Conservation (phyloP, 2,888 invertebrate genomes). For the Apeira syringaria region DNA sequence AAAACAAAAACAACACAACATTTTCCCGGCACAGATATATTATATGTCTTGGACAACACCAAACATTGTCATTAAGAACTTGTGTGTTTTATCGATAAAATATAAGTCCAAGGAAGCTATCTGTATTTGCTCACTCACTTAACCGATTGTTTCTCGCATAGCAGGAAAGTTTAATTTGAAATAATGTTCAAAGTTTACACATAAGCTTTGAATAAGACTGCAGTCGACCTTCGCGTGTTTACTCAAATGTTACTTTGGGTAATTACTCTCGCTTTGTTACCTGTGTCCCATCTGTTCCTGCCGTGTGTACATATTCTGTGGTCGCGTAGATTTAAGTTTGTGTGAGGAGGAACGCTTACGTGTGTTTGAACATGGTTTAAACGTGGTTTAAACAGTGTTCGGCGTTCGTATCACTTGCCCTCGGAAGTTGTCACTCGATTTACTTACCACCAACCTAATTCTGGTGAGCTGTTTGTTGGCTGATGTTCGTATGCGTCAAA, state of each 20-base stretch:
- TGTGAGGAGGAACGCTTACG: slow-evolving; percentile 55
- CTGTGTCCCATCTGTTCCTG: slow-evolving; percentile 32
- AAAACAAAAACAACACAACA: too few species aligned
- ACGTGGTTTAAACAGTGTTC: slow-evolving; percentile 40
- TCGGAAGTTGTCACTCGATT: slow-evolving; percentile 44
- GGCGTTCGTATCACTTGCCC: slow-evolving; percentile 46
- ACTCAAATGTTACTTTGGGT: slow-evolving; percentile 26
- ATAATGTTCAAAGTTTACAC: slow-evolving; percentile 15
- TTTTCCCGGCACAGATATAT: too few species aligned
- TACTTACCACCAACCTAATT: slow-evolving; percentile 49
- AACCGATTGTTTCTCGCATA: not conserved
- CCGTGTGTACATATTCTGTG: slow-evolving; percentile 47
- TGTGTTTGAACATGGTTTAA: slow-evolving; percentile 46
- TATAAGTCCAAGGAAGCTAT: too few species aligned
- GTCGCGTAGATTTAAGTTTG: slow-evolving; percentile 56
- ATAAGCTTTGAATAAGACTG: slow-evolving; percentile 22
- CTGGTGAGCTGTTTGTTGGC: slow-evolving; percentile 20
- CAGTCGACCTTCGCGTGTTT: slow-evolving; percentile 19
- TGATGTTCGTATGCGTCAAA: slow-evolving; percentile 15
- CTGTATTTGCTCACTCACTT: not conserved
- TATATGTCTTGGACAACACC: too few species aligned
- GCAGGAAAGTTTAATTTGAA: slow-evolving; percentile 1
- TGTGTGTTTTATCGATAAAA: too few species aligned
- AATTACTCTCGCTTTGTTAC: slow-evolving; percentile 27
- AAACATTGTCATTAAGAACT: too few species aligned